Conservation (phyloP, 1,140 invertebrate genomes). For the Ceratitis capitata region DNA sequence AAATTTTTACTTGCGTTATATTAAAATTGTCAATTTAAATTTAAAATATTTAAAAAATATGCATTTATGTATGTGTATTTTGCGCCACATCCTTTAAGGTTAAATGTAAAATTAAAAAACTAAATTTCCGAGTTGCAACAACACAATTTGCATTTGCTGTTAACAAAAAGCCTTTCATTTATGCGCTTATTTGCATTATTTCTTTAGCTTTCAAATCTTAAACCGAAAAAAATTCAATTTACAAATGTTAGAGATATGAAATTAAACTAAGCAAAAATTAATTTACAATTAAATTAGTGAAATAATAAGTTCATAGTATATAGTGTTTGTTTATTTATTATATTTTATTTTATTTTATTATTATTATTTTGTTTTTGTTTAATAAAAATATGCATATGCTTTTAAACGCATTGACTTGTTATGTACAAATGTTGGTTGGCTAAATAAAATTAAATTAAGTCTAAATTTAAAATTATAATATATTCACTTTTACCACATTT, state of each 20-base stretch:
- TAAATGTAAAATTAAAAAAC: too few species aligned
- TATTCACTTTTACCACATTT: conserved; percentile 7
- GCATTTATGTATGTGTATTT: neutral
- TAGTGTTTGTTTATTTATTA: too few species aligned
- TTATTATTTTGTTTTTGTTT: neutral
- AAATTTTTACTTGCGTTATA: neutral
- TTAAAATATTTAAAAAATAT: conserved; percentile 3
- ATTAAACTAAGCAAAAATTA: too few species aligned
- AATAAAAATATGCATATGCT: neutral
- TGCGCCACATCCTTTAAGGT: neutral
- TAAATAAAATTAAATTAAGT: conserved; percentile 1
- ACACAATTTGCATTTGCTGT: conserved; percentile 3
- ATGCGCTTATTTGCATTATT: neutral
- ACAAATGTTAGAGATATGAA: conserved; percentile 11
- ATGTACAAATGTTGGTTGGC: neutral
- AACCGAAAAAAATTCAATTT: neutral
- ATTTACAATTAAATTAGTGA: neutral
- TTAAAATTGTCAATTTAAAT: conserved; percentile 25
- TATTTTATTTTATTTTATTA: neutral
- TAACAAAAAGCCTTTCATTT: neutral
- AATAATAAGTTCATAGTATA: neutral
- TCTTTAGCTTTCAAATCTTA: neutral
- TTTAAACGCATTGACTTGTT: neutral
- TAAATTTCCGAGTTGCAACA: too few species aligned
- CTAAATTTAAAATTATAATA: neutral